Evolutionary conservation across 2,113 vertebrate species (phyloP).

Genomic region (Varanus komodoensis): DNA sequence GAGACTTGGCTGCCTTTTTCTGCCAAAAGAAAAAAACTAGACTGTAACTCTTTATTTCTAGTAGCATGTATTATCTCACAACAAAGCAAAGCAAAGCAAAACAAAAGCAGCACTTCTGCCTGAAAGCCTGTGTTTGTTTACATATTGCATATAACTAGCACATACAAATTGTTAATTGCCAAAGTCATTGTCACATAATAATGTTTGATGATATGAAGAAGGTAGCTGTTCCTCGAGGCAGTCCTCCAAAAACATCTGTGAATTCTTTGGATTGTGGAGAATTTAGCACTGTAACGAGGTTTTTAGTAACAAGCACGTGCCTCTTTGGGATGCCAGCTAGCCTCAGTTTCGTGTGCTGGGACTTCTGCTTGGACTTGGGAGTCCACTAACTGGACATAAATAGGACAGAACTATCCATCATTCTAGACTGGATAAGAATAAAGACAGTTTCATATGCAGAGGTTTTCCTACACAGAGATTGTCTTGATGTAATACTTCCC

Average conservation of each 20-base stretch:
- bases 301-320: not conserved
- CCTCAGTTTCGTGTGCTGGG: not conserved
- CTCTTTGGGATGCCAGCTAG: not conserved
- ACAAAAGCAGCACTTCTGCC: not conserved
- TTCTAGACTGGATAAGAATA: not conserved
- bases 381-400: not conserved
- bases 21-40: not conserved
- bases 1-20: not conserved
- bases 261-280: not conserved
- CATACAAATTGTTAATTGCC: not conserved
- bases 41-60: not conserved
- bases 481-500: not conserved
- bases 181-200: not conserved
- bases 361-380: not conserved
- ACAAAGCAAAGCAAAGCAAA: no score
- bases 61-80: not conserved
- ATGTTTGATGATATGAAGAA: not conserved
- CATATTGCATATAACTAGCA: not conserved
- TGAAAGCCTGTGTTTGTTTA: not conserved
- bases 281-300: not conserved
- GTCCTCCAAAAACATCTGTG: not conserved
- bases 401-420: not conserved
- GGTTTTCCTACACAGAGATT: not conserved
- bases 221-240: not conserved
- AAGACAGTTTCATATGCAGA: not conserved